Conservation (phyloP, 2,797 vertebrate genomes). For the Neopelma chrysocephalum region DNA sequence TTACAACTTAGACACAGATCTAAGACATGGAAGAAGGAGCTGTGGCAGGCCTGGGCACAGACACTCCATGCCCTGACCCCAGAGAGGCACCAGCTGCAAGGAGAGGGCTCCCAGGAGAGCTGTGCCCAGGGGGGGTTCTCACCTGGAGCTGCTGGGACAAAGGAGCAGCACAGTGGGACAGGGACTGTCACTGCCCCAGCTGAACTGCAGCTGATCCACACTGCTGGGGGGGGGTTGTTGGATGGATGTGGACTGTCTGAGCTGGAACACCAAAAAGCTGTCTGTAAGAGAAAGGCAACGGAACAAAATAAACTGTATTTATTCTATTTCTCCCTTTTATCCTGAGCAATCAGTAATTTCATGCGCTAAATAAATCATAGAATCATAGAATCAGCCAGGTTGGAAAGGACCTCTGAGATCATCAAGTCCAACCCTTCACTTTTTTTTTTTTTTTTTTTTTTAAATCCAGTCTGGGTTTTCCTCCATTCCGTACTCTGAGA, state of each 20-base stretch:
- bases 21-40: fast-evolving
- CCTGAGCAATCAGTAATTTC: background rate
- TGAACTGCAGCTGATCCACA: fast-evolving
- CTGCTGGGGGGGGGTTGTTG: fast-evolving
- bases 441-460: no score
- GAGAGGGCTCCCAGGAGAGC: background rate
- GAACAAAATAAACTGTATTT: background rate
- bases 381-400: no score
- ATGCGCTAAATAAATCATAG: background rate
- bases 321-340: background rate
- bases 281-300: background rate
- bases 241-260: fast-evolving
- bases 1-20: fast-evolving
- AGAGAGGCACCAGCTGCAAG: background rate
- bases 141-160: fast-evolving
- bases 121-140: fast-evolving
- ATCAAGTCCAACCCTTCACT: no score
- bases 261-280: background rate
- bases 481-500: no score
- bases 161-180: background rate
- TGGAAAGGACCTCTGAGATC: no score
- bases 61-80: fast-evolving
- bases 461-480: no score
- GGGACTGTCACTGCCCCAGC: background rate
- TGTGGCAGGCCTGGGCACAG: background rate